Base-by-base conservation (phyloP, 2,113 vertebrate species). In the Engystomops pustulosus region DNA sequence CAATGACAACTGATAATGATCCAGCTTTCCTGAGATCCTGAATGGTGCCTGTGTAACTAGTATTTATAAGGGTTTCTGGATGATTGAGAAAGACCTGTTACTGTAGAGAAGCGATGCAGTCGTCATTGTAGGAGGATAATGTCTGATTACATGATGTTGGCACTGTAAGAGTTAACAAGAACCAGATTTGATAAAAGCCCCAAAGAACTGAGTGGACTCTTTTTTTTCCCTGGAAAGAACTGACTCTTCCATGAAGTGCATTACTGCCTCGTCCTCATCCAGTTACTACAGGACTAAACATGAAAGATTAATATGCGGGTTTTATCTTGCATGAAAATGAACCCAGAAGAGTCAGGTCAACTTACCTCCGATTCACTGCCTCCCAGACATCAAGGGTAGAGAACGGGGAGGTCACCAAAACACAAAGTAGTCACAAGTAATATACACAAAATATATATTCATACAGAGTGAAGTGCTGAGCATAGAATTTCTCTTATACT, bases 331-430 rank as follows among this genome's bases (percentile, higher is more conserved):
- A 76, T 79, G 84, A 88, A 90, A 90, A 89, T 87, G 88, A 92
- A 90, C 86, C 87, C 85, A 87, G 89, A 79, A 88, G 88, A 89
- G 89, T 91, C 91, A 88, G 87, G 91, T 91, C 87, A 17, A 86
- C 87, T 92, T 92, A 92, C 90, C 87, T 90, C 89, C 89, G 90
- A 91, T 89, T 90, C 89, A 87, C 76, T 91, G 90, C 86, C 83
- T 89, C 86, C 18, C 86, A 0, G 74, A 1, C 1, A 85, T 80
- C 45, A 75, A 80, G 76, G 81, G 60, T 55, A 87, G 86, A 87
- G 82, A 86, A 83, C 79, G 71, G 84, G 88, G 47, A 80, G 72
- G 58, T 65, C 55, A 47, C 15, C 32, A 67, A 41, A 51, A 41
- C 51, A 55, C 11, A 8, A 8, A 15, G 60, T 32, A 17, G 47